A percentile compares a stretch with the other conserved stretches of the same genome.
phyloP scores from a whole-genome alignment of 37 sponge, comb jelly and placozoan species.

The Beroe forskalii region DNA sequence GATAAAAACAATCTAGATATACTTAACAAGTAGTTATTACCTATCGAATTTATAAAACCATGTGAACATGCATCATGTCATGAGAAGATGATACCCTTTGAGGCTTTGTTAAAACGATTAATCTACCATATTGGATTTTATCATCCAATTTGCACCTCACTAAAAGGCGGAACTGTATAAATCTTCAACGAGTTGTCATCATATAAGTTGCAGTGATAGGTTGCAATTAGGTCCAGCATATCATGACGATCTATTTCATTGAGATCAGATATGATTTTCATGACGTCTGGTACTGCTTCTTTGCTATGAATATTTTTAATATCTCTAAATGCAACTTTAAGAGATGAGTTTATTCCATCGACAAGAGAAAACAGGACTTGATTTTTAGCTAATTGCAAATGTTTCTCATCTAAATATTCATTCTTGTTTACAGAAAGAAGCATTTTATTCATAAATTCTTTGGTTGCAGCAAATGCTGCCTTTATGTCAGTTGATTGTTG shows the following conservation, averaged over 20 bases:
- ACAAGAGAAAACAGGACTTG: not conserved
- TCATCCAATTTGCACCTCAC: too few relatives aligned
- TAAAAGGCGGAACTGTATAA: slow-evolving; percentile 60
- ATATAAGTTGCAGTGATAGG: not conserved
- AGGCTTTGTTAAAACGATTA: too few relatives aligned
- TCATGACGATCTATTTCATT: not conserved
- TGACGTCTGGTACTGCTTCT: not conserved
- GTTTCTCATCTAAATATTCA: not conserved
- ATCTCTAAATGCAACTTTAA: not conserved
- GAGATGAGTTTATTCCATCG: not conserved
- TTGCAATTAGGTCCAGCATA: not conserved
- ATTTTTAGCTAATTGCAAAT: not conserved
- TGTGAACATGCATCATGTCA: too few relatives aligned
- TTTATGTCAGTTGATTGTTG: slow-evolving; percentile 15
- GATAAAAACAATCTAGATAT: too few relatives aligned
- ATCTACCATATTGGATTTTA: too few relatives aligned
- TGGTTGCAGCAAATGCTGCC: not conserved
- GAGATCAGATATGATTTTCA: not conserved
- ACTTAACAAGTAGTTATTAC: too few relatives aligned
- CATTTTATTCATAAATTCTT: not conserved
- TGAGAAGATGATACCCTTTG: too few relatives aligned
- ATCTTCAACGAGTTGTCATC: not conserved
- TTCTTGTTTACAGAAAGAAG: not conserved
- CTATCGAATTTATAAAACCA: too few relatives aligned
- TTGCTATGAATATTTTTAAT: not conserved